Percentiles rank a stretch among this genome's conserved stretches.
Evolutionary conservation across 2,888 invertebrate genomes (phyloP).

Genomic region (Erebia epiphron): DNA sequence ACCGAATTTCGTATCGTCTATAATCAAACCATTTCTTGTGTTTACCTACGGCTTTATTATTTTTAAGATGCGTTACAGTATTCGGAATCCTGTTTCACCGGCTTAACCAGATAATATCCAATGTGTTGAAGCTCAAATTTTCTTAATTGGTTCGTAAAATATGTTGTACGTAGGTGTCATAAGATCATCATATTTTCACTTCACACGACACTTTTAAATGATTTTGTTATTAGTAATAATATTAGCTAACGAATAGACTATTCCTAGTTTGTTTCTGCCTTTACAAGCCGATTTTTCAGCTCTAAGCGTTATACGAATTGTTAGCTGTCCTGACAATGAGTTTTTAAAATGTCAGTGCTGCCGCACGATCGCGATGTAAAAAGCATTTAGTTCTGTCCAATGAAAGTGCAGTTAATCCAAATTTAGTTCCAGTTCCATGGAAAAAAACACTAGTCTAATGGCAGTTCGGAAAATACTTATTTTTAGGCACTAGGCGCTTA

Average conservation of each 20-base stretch:
- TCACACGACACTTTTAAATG: no score
- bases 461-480: background rate
- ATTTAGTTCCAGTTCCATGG: background rate
- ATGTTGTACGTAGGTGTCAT: no score
- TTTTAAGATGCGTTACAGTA: no score
- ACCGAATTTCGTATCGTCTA: no score
- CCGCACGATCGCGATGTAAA: slow-evolving; percentile 18
- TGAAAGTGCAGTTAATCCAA: slow-evolving; percentile 23
- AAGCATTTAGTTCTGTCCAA: slow-evolving; percentile 22
- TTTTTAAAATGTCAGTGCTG: slow-evolving; percentile 34
- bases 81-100: no score
- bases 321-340: slow-evolving; percentile 32
- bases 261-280: slow-evolving; percentile 6
- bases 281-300: slow-evolving; percentile 17
- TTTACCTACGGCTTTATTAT: no score
- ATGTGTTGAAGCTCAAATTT: no score
- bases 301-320: slow-evolving; percentile 23
- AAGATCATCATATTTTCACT: no score
- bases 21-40: no score
- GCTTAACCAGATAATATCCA: no score
- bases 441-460: background rate
- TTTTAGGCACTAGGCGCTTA: background rate
- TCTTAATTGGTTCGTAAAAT: no score
- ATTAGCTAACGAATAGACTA: background rate
- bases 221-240: no score